These are phyloP conservation scores for Pseudococcus viburni DNA, from an alignment of 2,888 invertebrate species.

Conservation along the genomic window DNA sequence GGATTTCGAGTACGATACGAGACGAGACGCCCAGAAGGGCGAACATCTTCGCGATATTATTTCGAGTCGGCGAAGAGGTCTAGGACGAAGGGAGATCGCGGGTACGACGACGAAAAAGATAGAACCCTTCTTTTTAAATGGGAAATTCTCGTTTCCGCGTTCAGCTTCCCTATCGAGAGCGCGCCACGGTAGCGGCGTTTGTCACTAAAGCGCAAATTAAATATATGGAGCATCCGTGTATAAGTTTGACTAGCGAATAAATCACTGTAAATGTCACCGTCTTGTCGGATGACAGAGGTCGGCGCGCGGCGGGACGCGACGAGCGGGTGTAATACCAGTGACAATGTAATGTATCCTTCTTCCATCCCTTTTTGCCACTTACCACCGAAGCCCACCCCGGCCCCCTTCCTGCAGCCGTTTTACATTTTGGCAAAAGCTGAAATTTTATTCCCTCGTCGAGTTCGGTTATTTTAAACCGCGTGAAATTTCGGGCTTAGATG, in stretches of 20 bases:
- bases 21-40: not conserved
- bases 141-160: conserved; percentile 66
- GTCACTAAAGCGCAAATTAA: conserved; percentile 68
- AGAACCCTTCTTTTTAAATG: conserved; percentile 54
- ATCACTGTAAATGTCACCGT: conserved; percentile 68
- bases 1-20: not conserved
- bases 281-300: conserved; percentile 65
- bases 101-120: not conserved
- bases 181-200: conserved; percentile 63
- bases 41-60: not conserved
- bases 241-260: conserved; percentile 68
- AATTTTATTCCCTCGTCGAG: conserved; percentile 62
- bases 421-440: conserved; percentile 63
- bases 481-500: conserved; percentile 42
- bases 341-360: conserved; percentile 61
- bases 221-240: conserved; percentile 68
- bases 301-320: conserved; percentile 22
- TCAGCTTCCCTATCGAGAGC: conserved; percentile 58
- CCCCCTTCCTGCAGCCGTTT: conserved; percentile 22
- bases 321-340: conserved; percentile 62
- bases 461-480: conserved; percentile 61
- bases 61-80: not conserved
- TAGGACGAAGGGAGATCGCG: not conserved
- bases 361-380: conserved; percentile 47
- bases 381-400: not conserved